Evolutionary conservation across 1,140 invertebrate genomes (phyloP).

Genomic region (Drosophila ercepeae): DNA sequence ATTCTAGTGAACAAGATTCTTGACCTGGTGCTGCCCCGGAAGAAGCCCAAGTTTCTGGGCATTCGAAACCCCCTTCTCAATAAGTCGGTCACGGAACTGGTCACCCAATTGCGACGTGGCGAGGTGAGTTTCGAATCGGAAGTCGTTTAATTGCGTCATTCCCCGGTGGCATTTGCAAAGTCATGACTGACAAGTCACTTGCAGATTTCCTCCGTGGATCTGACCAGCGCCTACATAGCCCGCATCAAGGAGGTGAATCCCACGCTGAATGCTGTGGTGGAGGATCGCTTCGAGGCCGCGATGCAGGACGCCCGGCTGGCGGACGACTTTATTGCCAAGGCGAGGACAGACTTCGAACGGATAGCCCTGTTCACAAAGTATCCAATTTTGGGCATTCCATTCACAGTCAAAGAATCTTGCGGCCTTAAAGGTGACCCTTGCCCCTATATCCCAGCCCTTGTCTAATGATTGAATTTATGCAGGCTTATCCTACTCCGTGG

Average conservation of each 20-base stretch:
- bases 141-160: constrained; percentile 17
- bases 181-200: constrained; percentile 4
- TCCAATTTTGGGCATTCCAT: constrained; percentile 91
- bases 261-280: constrained; percentile 89
- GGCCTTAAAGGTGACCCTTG: constrained; percentile 85
- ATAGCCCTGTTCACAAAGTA: constrained; percentile 85
- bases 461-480: not conserved
- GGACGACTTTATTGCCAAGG: constrained; percentile 84
- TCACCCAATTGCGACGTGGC: constrained; percentile 51
- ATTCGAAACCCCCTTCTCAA: constrained; percentile 55
- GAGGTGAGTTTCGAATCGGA: constrained; percentile 49
- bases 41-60: constrained; percentile 45
- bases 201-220: constrained; percentile 86
- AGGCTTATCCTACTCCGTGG: constrained; percentile 86
- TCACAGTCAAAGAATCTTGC: constrained; percentile 91
- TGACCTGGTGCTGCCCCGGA: constrained; percentile 19
- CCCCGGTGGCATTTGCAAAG: constrained; percentile 14
- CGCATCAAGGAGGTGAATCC: constrained; percentile 90
- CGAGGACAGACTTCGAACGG: constrained; percentile 82
- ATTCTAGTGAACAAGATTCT: constrained; percentile 44
- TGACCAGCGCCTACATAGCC: constrained; percentile 88
- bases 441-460: not conserved
- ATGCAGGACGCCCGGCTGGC: constrained; percentile 87
- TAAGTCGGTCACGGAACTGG: constrained; percentile 61
- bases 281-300: constrained; percentile 88